phyloP scores from a whole-genome alignment of 2,113 vertebrate genomes.

The Mugil cephalus region DNA sequence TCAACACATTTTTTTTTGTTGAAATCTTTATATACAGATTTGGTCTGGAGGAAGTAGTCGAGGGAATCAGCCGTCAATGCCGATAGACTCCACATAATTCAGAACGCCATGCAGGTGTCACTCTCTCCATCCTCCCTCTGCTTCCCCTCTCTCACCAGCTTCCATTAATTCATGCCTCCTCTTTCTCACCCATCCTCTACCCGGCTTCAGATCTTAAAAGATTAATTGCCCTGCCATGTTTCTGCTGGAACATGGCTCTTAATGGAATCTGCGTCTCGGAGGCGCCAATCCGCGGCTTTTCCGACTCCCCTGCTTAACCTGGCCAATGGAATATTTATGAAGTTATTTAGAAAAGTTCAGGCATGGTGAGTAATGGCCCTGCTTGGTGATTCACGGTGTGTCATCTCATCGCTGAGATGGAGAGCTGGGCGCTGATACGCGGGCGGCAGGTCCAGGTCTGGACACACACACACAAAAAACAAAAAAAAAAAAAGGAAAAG shows the following conservation, averaged over 20 bases:
- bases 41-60: conserved; percentile 8
- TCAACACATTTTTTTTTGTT: conserved; percentile 22
- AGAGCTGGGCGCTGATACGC: conserved; percentile 33
- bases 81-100: conserved; percentile 63
- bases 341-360: conserved; percentile 68
- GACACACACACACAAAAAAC: background rate
- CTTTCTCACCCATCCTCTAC: conserved; percentile 32
- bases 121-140: conserved; percentile 33
- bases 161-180: conserved; percentile 56
- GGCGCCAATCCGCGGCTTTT: conserved; percentile 54
- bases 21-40: conserved; percentile 41
- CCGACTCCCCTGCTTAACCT: conserved; percentile 50
- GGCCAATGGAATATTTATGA: conserved; percentile 79
- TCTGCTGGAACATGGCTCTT: conserved; percentile 63
- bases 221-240: conserved; percentile 76
- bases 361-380: conserved; percentile 67
- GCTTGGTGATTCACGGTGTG: conserved; percentile 70
- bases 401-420: conserved; percentile 46
- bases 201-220: conserved; percentile 67
- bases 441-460: conserved; percentile 32
- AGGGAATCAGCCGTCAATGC: conserved; percentile 34
- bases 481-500: conserved; percentile 8
- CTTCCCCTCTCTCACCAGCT: conserved; percentile 8
- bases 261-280: conserved; percentile 71
- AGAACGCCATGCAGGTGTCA: conserved; percentile 56